Conservation (phyloP, 1,140 invertebrate species). For the Myzus persicae region DNA sequence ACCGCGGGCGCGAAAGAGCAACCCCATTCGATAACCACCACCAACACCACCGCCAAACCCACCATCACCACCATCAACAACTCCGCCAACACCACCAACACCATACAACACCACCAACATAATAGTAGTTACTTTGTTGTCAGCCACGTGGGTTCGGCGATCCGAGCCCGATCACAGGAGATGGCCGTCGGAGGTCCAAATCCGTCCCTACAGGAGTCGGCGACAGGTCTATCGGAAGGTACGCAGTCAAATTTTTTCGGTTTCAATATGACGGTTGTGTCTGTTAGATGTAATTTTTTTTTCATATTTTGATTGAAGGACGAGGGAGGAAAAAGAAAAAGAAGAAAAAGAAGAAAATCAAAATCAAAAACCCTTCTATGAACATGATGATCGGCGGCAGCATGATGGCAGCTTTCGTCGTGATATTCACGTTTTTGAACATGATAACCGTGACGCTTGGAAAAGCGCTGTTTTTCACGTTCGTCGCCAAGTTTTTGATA, state of each 20-base stretch:
- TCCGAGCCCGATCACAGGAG: not conserved
- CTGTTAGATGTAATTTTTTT: not conserved
- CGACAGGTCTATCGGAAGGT: not conserved
- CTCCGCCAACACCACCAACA: not conserved
- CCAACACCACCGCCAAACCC: not conserved
- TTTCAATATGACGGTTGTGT: not conserved
- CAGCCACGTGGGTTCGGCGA: not conserved
- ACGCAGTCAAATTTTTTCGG: not conserved
- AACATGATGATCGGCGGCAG: conserved; percentile 20
- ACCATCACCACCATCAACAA: not conserved
- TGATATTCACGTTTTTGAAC: not conserved
- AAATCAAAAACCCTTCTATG: conserved; percentile 6
- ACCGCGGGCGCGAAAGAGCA: not conserved
- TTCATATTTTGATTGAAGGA: not conserved
- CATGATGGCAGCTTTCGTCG: not conserved
- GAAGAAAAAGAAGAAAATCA: not conserved
- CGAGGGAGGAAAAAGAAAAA: not conserved
- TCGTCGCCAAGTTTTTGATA: conserved; percentile 40
- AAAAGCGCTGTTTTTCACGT: conserved; percentile 31
- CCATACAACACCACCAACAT: not conserved
- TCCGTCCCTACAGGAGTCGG: not conserved
- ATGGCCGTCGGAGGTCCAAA: not conserved
- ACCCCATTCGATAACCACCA: not conserved
- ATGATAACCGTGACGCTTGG: not conserved
- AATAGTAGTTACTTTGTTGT: not conserved